Conservation (phyloP, 2,113 vertebrate species). For the Cephalopholis sonnerati region DNA sequence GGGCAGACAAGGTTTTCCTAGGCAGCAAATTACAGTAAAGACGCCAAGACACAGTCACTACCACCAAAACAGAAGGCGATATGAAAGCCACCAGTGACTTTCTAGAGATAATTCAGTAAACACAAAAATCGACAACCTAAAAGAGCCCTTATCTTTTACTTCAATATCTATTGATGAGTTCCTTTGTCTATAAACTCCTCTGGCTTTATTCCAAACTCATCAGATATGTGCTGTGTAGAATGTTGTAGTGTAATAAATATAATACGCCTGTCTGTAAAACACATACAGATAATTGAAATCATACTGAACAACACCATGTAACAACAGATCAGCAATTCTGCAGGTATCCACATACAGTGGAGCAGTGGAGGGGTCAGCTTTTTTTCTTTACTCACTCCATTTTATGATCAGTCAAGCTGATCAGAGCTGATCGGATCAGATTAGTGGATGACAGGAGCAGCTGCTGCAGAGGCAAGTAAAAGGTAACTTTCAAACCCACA, state of each 20-base stretch:
- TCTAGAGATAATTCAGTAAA: neutral
- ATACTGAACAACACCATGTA: neutral
- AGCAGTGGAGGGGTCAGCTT: neutral
- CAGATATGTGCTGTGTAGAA: neutral
- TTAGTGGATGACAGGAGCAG: no score
- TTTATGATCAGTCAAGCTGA: no score
- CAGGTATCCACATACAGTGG: neutral
- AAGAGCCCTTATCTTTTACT: conserved; percentile 28
- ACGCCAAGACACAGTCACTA: conserved; percentile 34
- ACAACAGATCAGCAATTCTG: neutral
- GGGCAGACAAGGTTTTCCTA: conserved; percentile 49
- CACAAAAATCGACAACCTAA: conserved; percentile 33
- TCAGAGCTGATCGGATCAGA: no score
- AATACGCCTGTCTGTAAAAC: no score
- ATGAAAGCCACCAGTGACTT: conserved; percentile 27
- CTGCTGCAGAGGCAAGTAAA: no score
- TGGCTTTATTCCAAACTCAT: neutral
- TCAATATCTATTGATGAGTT: conserved; percentile 25
- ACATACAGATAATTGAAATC: neutral
- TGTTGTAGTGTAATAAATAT: neutral
- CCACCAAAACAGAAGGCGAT: conserved; percentile 21
- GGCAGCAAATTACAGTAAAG: conserved; percentile 49
- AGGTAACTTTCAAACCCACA: no score
- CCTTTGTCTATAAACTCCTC: conserved; percentile 19
- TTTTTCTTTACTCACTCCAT: no score